Evolutionary conservation across 1,140 invertebrate species (phyloP).

Genomic region (Holotrichia oblita): DNA sequence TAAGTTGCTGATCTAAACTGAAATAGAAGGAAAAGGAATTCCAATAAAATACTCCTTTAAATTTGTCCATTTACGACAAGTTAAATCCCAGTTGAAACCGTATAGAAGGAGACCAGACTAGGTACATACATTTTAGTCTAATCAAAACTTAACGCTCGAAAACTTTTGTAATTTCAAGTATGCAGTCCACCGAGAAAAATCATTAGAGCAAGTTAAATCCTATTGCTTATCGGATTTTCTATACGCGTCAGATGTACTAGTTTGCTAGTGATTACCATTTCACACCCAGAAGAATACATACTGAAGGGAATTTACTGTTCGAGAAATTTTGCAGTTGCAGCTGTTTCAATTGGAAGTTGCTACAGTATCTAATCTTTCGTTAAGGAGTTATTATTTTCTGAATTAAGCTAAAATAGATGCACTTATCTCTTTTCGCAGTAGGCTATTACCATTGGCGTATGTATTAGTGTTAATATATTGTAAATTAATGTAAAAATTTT

Average conservation of each 20-base stretch:
- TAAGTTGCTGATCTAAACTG: background rate
- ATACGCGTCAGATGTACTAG: background rate
- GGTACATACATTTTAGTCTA: constrained; percentile 48
- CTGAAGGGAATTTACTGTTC: too few relatives aligned
- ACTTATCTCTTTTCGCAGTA: too few relatives aligned
- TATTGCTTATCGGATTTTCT: constrained; percentile 13
- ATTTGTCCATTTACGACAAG: constrained; percentile 40
- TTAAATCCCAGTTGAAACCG: constrained; percentile 37
- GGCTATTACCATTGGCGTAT: too few relatives aligned
- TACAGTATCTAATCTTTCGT: too few relatives aligned
- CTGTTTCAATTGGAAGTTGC: too few relatives aligned
- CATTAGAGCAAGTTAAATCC: constrained; percentile 31
- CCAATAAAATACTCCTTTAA: constrained; percentile 24
- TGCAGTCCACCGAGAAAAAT: constrained; percentile 44
- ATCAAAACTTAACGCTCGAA: constrained; percentile 50
- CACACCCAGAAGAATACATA: background rate
- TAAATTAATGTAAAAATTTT: too few relatives aligned
- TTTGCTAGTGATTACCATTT: background rate
- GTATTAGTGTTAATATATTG: too few relatives aligned
- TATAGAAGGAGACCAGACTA: constrained; percentile 43
- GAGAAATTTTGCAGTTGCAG: too few relatives aligned
- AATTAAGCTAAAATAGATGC: too few relatives aligned
- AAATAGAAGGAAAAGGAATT: background rate
- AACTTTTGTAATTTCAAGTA: constrained; percentile 51
- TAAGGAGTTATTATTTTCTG: too few relatives aligned